Base-by-base conservation (phyloP, 2,113 vertebrate genomes). In the Himantopus leucocephalus region DNA sequence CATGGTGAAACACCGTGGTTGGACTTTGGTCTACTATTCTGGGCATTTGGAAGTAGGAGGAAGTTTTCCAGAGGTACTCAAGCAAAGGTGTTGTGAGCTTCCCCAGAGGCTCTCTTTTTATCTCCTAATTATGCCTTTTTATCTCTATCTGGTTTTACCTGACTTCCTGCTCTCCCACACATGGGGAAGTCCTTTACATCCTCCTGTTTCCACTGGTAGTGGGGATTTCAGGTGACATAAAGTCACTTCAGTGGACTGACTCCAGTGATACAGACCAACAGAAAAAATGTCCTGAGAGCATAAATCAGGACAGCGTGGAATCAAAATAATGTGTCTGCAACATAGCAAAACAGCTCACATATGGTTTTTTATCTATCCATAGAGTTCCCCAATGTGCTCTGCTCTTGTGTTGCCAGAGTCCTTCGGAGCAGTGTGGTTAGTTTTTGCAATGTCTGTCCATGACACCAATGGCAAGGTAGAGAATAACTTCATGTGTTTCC, bases 211-310 rank as follows among this genome's bases (percentile, higher is more conserved):
- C 43, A 34, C 47, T 74, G 70, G n/a, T 27, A 60, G 34, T 15
- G 32, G 55, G 80, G 43, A 88, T 81, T 95, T 95, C 84, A 64
- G 64, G 64, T 89, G 64, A 75, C 55, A 29, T 58, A 34, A 90
- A 80, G 59, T 71, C 80, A 75, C 73, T 84, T 73, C 47, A 67
- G 56, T 55, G 56, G 32, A 56, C 50, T 93, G 59, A 48, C 6
- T n/a, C 17, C 37, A 63, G 18, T 43, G 75, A 39, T 48, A 68
- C 26, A 75, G 72, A 67, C 27, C 32, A 84, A 81, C 32, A 87
- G 76, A n/a, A 91, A 87, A 77, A 88, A 68, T 22, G 6, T 18
- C 52, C 32, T 39, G 14, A 75, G 19, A 68, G 20, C 41, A 43
- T 68, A 18, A 83, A 73, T 88, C 32, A 30, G 26, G 45, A 67